phyloP scores from a whole-genome alignment of 2,797 vertebrate genomes.

The Coregonus sp. region DNA sequence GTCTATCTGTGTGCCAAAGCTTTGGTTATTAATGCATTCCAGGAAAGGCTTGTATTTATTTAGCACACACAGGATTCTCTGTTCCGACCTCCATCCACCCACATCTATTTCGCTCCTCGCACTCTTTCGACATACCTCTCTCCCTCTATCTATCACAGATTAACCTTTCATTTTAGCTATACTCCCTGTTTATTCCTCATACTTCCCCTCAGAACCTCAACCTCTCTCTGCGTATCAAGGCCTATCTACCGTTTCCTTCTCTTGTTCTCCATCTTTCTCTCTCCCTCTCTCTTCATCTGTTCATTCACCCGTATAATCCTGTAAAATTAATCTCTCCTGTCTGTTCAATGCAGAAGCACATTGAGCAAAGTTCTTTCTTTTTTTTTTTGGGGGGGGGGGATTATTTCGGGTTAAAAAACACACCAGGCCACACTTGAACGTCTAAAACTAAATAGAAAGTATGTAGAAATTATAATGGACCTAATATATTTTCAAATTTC shows the following conservation, averaged over 20 bases:
- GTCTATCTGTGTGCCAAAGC: neutral
- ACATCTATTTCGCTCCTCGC: constrained; percentile 11
- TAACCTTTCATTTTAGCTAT: neutral
- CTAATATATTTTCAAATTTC: too few relatives aligned
- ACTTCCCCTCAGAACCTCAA: neutral
- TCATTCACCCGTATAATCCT: constrained; percentile 24
- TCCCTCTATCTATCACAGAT: constrained; percentile 1
- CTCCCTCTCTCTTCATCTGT: constrained; percentile 12
- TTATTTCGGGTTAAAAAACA: too few relatives aligned
- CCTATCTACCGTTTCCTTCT: neutral
- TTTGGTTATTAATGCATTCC: constrained; percentile 11
- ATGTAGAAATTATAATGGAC: too few relatives aligned
- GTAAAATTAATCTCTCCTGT: neutral
- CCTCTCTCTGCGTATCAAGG: neutral
- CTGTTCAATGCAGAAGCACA: neutral
- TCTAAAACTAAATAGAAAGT: too few relatives aligned
- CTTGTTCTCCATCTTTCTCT: neutral
- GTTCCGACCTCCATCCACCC: neutral
- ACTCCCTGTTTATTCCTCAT: neutral
- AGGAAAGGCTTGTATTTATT: constrained; percentile 19
- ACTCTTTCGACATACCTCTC: constrained; percentile 10
- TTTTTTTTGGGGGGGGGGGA: too few relatives aligned
- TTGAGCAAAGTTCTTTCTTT: too few relatives aligned
- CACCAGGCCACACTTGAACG: too few relatives aligned
- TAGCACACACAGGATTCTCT: constrained; percentile 6